These are phyloP conservation scores for Heliocidaris tuberculata DNA, from an alignment of 35 echinoderm and acorn worm genomes.

Conservation along the genomic window DNA sequence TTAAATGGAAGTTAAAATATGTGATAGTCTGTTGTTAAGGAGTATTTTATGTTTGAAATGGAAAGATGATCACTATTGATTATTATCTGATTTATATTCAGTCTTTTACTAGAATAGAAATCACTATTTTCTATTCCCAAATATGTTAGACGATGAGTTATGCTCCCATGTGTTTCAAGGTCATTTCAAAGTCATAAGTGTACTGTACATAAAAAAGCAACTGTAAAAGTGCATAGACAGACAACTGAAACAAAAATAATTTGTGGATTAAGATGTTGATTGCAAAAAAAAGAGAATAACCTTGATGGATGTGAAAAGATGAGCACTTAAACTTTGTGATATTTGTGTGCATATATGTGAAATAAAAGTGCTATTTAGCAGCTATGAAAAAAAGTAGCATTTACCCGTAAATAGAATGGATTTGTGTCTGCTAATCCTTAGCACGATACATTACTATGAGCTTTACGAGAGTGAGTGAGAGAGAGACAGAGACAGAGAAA, in stretches of 20 bases:
- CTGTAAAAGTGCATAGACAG: neutral
- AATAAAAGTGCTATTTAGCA: constrained; percentile 13
- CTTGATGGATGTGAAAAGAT: neutral
- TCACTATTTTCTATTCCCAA: neutral
- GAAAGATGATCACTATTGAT: neutral
- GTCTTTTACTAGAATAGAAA: neutral
- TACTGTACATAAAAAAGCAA: neutral
- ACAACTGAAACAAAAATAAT: neutral
- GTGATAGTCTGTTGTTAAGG: neutral
- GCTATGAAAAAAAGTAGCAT: neutral
- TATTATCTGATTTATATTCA: neutral
- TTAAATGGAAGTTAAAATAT: neutral
- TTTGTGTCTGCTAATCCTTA: neutral
- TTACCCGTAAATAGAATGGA: neutral
- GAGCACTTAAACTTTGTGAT: neutral
- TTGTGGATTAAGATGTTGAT: neutral
- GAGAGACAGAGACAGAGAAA: neutral
- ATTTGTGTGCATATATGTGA: constrained; percentile 17
- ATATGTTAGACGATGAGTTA: neutral
- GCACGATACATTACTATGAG: too few species aligned
- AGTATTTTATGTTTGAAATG: neutral
- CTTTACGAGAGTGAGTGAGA: too few species aligned
- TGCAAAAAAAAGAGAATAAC: neutral
- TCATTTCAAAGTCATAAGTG: neutral
- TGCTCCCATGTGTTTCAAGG: neutral